Evolutionary conservation across 2,888 invertebrate species (phyloP), one percentile per base, ranked within the genome.

Genomic region (Polydrusus cervinus): DNA sequence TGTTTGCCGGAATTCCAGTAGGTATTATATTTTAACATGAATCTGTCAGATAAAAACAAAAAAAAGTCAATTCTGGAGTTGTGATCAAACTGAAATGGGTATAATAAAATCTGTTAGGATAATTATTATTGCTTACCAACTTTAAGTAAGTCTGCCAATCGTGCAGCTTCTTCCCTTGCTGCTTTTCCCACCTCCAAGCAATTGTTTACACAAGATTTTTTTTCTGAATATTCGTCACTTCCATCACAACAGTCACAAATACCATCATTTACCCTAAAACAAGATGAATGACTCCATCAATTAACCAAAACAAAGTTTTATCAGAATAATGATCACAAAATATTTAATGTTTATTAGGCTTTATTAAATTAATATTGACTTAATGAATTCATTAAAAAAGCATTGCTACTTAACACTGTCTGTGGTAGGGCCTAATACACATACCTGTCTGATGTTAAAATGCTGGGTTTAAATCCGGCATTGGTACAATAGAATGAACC

Each of bases 241-340:
- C 95, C 96, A 88, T 97, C 96, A 86, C 96, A 96, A 83, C 97
- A 97, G 87, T 97, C 97, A 89, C 98, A 98, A 79, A 97, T 93
- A 10, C 96, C 95, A 90, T 98, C 98, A 87, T 97, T 97, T 0
- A 98, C 94, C 14, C 77, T 77, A 84, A 55, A 45, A 66, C n/a
- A n/a, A n/a, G n/a, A n/a, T n/a, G n/a, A n/a, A n/a, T n/a, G n/a
- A n/a, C n/a, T n/a, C n/a, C n/a, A n/a, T n/a, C n/a, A n/a, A n/a
- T n/a, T n/a, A n/a, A n/a, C n/a, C n/a, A n/a, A n/a, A n/a, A n/a
- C n/a, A n/a, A n/a, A n/a, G n/a, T n/a, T n/a, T n/a, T n/a, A n/a
- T n/a, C n/a, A n/a, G n/a, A n/a, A n/a, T n/a, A n/a, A n/a, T n/a
- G n/a, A n/a, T n/a, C n/a, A n/a, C n/a, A n/a, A n/a, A n/a, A n/a